Evolutionary conservation across 2,113 vertebrate genomes (phyloP), one percentile per base, ranked within the genome.

Genomic region (Antidorcas marsupialis): DNA sequence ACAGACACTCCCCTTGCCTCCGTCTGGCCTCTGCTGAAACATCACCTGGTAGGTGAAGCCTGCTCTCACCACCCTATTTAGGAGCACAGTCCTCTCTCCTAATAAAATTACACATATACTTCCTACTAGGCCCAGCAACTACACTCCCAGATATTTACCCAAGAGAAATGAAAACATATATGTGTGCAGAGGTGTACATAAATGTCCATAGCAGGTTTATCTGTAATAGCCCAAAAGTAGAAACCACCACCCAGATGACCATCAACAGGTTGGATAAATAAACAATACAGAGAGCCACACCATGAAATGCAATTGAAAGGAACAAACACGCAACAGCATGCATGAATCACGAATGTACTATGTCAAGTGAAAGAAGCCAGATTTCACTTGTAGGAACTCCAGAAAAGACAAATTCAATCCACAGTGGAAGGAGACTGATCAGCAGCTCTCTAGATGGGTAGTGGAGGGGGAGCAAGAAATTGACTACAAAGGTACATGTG

Each of bases 231-330:
- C 53, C 1, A n/a, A n/a, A 50, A 60, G 53, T 19, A 6, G 84
- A 36, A 83, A 53, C 78, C 19, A 28, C 12, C 30, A 47, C 12
- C 45, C 15, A 3, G 39, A 19, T 7, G 39, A 10, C 39, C 28
- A 6, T 50, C 47, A 14, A 39, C 1, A 45, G 33, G 33, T 47
- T 21, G 47, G 11, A 45, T 45, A 45, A 45, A 21, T 13, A n/a
- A 50, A n/a, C 4, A 36, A 67, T 7, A 7, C 0, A 2, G 36
- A 7, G 33, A 21, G 6, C 2, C n/a, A 17, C 5, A 10, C 47
- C 39, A 8, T 0, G 17, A 71, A 53, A 23, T 21, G 10, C 36
- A 2, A 13, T 21, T 30, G 21, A 82, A 57, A 52, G 30, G 17
- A 76, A 67, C 28, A 2, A 2, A 50, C 52, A 12, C 1, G 0